Conservation (phyloP, 1,140 invertebrate genomes). For the Latrodectus geometricus region DNA sequence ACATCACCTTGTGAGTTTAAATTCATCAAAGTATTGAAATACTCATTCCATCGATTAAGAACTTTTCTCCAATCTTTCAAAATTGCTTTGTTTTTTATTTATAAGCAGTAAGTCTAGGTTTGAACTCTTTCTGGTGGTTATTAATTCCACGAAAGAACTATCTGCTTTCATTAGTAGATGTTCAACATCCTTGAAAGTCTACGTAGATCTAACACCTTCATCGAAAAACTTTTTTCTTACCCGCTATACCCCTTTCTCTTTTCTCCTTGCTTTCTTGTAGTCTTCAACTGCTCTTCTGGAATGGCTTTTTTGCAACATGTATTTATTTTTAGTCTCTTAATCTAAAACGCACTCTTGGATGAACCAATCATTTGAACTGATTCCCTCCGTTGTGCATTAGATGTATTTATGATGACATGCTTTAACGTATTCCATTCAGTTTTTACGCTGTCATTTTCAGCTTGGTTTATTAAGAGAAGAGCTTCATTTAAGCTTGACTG, state of each 20-base stretch:
- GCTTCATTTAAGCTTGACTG: background rate
- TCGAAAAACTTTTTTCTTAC: background rate
- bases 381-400: too few species aligned
- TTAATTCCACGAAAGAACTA: conserved; percentile 10
- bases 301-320: conserved; percentile 4
- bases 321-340: conserved; percentile 9
- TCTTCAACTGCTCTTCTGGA: conserved; percentile 12
- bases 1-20: background rate
- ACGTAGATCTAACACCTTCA: too few species aligned
- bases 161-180: conserved; percentile 15
- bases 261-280: conserved; percentile 12
- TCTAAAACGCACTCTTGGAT: background rate
- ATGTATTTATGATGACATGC: too few species aligned
- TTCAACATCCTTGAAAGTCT: conserved; percentile 13
- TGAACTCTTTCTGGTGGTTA: background rate
- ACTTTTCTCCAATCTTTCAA: conserved; percentile 19
- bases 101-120: conserved; percentile 7
- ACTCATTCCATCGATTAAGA: conserved; percentile 19
- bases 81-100: conserved; percentile 14
- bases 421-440: background rate
- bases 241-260: background rate
- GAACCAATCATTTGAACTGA: conserved; percentile 18
- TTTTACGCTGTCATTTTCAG: conserved; percentile 5
- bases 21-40: conserved; percentile 9
- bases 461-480: background rate